phyloP scores from a whole-genome alignment of 2,797 vertebrate genomes.

The Gouania willdenowi region DNA sequence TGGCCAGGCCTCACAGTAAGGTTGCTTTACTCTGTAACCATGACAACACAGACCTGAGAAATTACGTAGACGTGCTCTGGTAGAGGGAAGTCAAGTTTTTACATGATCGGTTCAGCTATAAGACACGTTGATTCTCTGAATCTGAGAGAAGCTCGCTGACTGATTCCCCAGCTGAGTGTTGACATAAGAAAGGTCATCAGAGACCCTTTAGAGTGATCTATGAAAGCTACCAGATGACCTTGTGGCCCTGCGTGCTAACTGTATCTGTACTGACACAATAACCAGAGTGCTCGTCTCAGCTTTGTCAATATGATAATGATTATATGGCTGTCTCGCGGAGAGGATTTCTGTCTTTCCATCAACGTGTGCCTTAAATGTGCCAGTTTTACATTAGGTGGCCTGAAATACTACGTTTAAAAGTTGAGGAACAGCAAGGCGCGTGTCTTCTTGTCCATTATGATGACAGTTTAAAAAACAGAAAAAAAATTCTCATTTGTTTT shows the following conservation, averaged over 20 bases:
- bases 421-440: constrained; percentile 24
- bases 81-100: constrained; percentile 47
- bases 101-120: constrained; percentile 59
- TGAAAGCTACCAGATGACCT: constrained; percentile 2
- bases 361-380: constrained; percentile 20
- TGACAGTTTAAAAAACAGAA: constrained; percentile 31
- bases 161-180: constrained; percentile 1
- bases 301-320: constrained; percentile 1
- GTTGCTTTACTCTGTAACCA: constrained; percentile 72
- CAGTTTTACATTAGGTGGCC: constrained; percentile 20
- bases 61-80: constrained; percentile 60
- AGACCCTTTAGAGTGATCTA: neutral
- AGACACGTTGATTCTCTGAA: constrained; percentile 43
- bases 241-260: constrained; percentile 4
- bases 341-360: constrained; percentile 1
- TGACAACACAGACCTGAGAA: constrained; percentile 71
- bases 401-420: constrained; percentile 17
- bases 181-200: constrained; percentile 22
- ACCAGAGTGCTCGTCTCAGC: constrained; percentile 1
- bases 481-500: constrained; percentile 51
- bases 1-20: constrained; percentile 63
- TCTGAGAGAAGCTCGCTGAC: neutral
- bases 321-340: constrained; percentile 4
- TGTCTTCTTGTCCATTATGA: constrained; percentile 27
- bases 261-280: constrained; percentile 1